Base-by-base conservation (phyloP, 2,797 vertebrate species). In the Eleutherodactylus coqui region DNA sequence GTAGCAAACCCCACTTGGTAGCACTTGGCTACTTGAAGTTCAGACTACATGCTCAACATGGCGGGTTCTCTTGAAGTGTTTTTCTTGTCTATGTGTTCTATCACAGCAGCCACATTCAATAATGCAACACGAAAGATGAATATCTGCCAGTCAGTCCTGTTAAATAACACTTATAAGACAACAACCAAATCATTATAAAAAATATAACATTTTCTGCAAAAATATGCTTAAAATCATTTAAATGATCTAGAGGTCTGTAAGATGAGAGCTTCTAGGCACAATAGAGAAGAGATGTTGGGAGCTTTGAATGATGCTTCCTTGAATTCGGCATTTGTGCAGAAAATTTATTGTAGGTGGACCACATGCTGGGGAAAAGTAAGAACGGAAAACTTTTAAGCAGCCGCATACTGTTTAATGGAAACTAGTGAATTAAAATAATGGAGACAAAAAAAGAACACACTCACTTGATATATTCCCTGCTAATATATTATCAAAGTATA, bases 371-470 rank as follows among this genome's bases (percentile, higher is more conserved):
- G 45, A 75, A 86, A 81, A 81, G 85, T 81, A 67, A 75, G 53
- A 85, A 75, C 41, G 34, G 41, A 51, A 86, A 86, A 86, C 75
- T 85, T 85, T 85, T 79, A 85, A 80, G 64, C 62, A 73, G 77
- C 67, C 32, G 27, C 84, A 73, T 62, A 85, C 76, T 79, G 84
- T 80, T 85, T 85, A 85, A 80, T 85, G 84, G 64, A 73, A 85
- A 45, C 51, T 67, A 60, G 62, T 73, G 76, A 85, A 85, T 85
- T 85, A 85, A 80, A 73, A 79, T 85, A 85, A 79, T 85, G 67
- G 49, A 79, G 49, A 49, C 60, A 72, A 78, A 79, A 72, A 60
- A 75, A 27, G 75, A 79, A 85, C 62, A 53, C 32, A 62, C 21
- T 70, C 38, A 69, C 72, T 85, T 85, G 38, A 72, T 73, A 72